These are phyloP conservation scores for Parochlus steinenii DNA, from an alignment of 2,888 invertebrate species.

Conservation along the genomic window DNA sequence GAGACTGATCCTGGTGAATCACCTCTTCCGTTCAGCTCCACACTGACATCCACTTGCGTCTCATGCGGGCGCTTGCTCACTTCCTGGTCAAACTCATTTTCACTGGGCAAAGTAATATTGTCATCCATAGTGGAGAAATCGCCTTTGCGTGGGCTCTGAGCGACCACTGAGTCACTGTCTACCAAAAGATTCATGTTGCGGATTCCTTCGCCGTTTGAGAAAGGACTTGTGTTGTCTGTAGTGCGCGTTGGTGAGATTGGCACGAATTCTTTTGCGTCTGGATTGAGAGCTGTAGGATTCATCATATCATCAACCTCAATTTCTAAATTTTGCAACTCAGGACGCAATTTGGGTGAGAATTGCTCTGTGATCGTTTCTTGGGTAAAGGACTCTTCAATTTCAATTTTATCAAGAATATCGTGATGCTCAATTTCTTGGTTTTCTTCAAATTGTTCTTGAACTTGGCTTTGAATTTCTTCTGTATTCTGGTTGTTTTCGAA, in stretches of 20 bases:
- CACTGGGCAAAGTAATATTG: constrained; percentile 14
- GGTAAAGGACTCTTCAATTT: too few species aligned
- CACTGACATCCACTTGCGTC: constrained; percentile 14
- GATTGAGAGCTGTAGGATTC: constrained; percentile 65
- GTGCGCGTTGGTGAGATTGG: constrained; percentile 42
- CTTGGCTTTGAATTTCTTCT: too few species aligned
- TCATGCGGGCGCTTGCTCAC: constrained; percentile 27
- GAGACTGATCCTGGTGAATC: constrained; percentile 11
- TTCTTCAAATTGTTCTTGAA: background rate
- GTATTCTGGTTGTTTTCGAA: too few species aligned
- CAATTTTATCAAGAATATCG: constrained; percentile 15
- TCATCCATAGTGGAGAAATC: constrained; percentile 24
- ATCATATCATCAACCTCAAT: constrained; percentile 30
- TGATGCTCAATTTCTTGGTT: background rate
- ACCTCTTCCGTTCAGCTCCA: constrained; percentile 8
- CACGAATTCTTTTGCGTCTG: constrained; percentile 72
- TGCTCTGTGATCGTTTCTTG: background rate
- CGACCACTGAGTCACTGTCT: constrained; percentile 31
- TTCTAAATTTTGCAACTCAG: background rate
- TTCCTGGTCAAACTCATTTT: constrained; percentile 25
- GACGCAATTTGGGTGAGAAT: background rate
- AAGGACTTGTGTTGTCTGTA: background rate
- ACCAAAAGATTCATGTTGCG: constrained; percentile 13
- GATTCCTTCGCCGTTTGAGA: constrained; percentile 9
- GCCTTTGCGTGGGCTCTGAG: constrained; percentile 58